Evolutionary conservation across 2,888 invertebrate species (phyloP), one percentile per base, ranked within the genome.

Genomic region (Andrena fulva): DNA sequence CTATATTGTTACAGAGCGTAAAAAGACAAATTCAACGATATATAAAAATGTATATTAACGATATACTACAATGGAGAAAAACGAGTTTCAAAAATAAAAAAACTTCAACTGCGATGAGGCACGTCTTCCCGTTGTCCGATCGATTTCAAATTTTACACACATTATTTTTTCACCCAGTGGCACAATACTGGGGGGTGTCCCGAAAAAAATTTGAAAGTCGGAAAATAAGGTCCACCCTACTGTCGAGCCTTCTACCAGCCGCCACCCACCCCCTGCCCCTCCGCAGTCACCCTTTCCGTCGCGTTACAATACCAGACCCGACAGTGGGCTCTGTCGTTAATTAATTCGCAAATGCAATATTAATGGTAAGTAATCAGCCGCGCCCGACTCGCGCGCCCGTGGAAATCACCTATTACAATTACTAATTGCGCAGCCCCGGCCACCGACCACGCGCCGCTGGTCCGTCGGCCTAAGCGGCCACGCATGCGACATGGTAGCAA

Each of bases 341-440:
- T 92, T 93, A 92, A 93, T 93, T 92, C 90, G 89, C 89, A 87
- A 92, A 90, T 91, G 91, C 90, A 92, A 92, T 92, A 93, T 93
- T 93, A 91, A 93, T 92, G 91, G 86, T 92, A 92, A 92, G 92
- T 92, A 93, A 93, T 93, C 92, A 92, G 89, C 89, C 82, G 88
- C 85, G 75, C 74, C 78, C 67, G 67, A 66, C 77, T 82, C 70
- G 83, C 80, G 50, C 73, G 69, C 70, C 66, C 82, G 77, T 89
- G 77, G 87, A 89, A 89, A 89, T 89, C 89, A 86, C 89, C 89
- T 89, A 92, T 91, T 92, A 91, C 90, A 91, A 92, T 92, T 91
- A 92, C 91, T 92, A 92, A 92, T 92, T 92, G 91, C 89, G 70
- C 80, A 87, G 52, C 33, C 77, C 73, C 84, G 76, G 42, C 12